Base-by-base conservation (phyloP, 2,113 vertebrate genomes). In the Pipa parva region DNA sequence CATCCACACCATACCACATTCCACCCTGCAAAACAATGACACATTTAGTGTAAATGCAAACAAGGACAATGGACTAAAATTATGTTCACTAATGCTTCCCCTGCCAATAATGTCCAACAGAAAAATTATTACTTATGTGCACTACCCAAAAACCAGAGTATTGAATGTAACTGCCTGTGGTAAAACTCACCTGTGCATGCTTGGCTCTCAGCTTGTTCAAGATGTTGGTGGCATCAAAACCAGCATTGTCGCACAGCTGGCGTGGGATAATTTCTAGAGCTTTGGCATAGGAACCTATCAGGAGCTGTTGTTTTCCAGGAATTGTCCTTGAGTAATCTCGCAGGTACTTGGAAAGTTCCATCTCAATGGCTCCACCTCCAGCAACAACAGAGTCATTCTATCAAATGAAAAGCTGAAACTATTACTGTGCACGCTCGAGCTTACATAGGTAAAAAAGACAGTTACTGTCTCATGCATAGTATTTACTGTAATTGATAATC, bases 221-320 rank as follows among this genome's bases (percentile, higher is more conserved):
- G 73, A 99, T 96, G 85, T 98, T 99, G 72, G 97, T 99, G 74
- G 97, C 95, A n/a, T 99, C 96, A 0, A 99, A 98, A 74, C 97
- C 96, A 0, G 97, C 97, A 2, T 99, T 99, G 87, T 98, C 95
- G 0, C 97, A 99, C 58, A 99, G 89, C 87, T 99, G 97, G 20
- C 97, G 86, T 20, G 97, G 97, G 70, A 99, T 98, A 75, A 99
- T 78, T 85, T 99, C 97, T 59, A 99, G 83, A 21, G 97, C 97
- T 73, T 97, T 98, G 72, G 97, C 97, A 1, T 97, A 99, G 0
- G 95, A 93, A 0, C 95, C 96, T 0, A 99, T 97, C 74, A 98
- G 78, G 63, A 99, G 85, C 90, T 99, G 97, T 85, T 96, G 93
- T 67, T 99, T 99, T 28, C 97, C 97, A 0, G 97, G 97, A 78